These are phyloP conservation scores for Dryadula phaetusa DNA, from an alignment of 2,888 invertebrate genomes.

Conservation along the genomic window DNA sequence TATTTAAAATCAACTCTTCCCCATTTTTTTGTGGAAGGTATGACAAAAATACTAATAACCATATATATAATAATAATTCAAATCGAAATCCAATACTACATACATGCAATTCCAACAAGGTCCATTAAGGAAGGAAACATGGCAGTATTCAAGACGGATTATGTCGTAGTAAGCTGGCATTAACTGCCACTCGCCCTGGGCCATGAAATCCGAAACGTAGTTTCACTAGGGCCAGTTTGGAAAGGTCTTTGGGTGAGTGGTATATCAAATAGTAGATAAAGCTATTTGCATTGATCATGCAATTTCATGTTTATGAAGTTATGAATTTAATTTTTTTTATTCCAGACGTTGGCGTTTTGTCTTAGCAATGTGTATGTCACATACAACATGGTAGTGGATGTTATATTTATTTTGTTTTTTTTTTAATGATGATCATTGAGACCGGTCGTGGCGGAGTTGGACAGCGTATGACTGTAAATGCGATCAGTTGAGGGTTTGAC, in stretches of 20 bases:
- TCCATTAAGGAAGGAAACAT: slow-evolving; percentile 39
- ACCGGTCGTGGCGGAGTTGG: no score
- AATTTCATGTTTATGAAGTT: neutral
- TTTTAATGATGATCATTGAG: no score
- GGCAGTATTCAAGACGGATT: slow-evolving; percentile 37
- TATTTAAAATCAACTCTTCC: neutral
- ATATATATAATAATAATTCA: neutral
- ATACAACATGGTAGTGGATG: no score
- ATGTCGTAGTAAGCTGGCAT: slow-evolving; percentile 34
- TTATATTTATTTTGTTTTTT: no score
- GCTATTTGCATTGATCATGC: neutral
- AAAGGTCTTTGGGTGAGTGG: neutral
- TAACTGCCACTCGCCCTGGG: slow-evolving; percentile 23
- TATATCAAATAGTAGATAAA: neutral
- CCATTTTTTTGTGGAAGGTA: neutral
- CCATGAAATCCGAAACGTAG: slow-evolving; percentile 12
- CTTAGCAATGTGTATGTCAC: no score
- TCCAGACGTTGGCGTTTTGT: no score
- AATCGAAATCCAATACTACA: slow-evolving; percentile 16
- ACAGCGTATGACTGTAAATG: no score
- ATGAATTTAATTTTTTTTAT: no score
- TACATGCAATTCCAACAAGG: slow-evolving; percentile 22
- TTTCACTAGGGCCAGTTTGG: neutral
- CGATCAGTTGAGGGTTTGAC: no score
- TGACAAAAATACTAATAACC: neutral